Evolutionary conservation across 2,113 vertebrate genomes (phyloP).

Genomic region (Cheilinus undulatus): DNA sequence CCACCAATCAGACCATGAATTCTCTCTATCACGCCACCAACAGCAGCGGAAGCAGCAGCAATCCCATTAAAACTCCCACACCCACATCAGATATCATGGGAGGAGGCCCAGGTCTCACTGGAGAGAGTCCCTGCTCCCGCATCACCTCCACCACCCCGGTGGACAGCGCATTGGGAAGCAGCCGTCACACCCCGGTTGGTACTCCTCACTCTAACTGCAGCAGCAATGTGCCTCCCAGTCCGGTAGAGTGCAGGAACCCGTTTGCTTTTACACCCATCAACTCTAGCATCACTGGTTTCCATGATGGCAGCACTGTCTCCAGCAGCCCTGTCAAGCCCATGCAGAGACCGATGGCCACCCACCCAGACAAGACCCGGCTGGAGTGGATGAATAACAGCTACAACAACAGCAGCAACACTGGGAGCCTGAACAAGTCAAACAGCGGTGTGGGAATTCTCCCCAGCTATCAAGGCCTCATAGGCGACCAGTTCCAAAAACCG

Average conservation of each 20-base stretch:
- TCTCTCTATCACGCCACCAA: slow-evolving; percentile 89
- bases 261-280: slow-evolving; percentile 99
- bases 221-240: slow-evolving; percentile 94
- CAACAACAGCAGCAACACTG: slow-evolving; percentile 77
- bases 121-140: slow-evolving; percentile 93
- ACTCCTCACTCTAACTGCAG: slow-evolving; percentile 98
- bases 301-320: slow-evolving; percentile 92
- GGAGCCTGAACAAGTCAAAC: slow-evolving; percentile 82
- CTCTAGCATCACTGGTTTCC: slow-evolving; percentile 92
- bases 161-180: slow-evolving; percentile 94
- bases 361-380: slow-evolving; percentile 96
- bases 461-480: slow-evolving; percentile 94
- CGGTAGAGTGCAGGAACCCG: slow-evolving; percentile 96
- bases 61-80: slow-evolving; percentile 88
- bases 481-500: slow-evolving; percentile 97
- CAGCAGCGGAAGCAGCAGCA: slow-evolving; percentile 87
- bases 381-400: slow-evolving; percentile 99
- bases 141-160: slow-evolving; percentile 92
- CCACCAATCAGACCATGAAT: slow-evolving; percentile 82
- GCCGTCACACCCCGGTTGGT: slow-evolving; percentile 93
- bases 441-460: slow-evolving; percentile 89
- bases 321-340: slow-evolving; percentile 97
- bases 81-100: slow-evolving; percentile 93
- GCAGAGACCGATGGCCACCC: slow-evolving; percentile 97
- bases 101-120: slow-evolving; percentile 86